Conservation (phyloP, 2,888 invertebrate genomes). For the Temnothorax ravouxi region DNA sequence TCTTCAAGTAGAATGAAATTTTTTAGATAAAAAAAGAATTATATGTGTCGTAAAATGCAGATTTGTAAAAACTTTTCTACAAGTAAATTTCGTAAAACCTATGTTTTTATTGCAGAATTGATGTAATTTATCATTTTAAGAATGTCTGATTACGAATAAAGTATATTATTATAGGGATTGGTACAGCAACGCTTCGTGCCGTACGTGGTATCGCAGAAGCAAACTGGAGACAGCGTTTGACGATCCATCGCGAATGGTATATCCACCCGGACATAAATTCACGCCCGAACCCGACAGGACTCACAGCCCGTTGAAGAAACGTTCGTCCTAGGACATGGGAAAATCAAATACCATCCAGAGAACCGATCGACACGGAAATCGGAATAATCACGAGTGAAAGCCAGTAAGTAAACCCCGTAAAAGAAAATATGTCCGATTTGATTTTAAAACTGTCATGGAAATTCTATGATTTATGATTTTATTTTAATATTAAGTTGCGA, state of each 20-base stretch:
- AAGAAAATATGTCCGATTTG: constrained; percentile 12
- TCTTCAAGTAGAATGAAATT: not conserved
- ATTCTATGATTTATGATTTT: not conserved
- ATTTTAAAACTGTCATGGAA: not conserved
- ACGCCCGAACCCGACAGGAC: constrained; percentile 92
- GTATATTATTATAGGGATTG: constrained; percentile 90
- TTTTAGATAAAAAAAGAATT: not conserved
- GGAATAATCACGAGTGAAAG: constrained; percentile 94
- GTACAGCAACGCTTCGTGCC: constrained; percentile 96
- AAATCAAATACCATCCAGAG: constrained; percentile 91
- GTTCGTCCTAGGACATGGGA: constrained; percentile 89
- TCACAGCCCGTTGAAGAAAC: constrained; percentile 80
- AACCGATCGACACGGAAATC: constrained; percentile 94
- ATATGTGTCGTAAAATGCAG: not conserved
- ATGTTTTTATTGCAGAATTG: not conserved
- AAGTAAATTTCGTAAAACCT: not conserved
- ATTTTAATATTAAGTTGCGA: not conserved
- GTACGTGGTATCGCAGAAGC: constrained; percentile 94
- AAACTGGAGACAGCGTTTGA: constrained; percentile 94
- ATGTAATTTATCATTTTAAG: constrained; percentile 22
- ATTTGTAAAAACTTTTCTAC: not conserved
- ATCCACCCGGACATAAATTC: constrained; percentile 94
- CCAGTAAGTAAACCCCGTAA: constrained; percentile 89
- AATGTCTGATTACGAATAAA: not conserved
- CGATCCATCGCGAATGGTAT: constrained; percentile 97